Evolutionary conservation across 2,888 invertebrate species (phyloP).

Genomic region (Onthophagus sagittarius): DNA sequence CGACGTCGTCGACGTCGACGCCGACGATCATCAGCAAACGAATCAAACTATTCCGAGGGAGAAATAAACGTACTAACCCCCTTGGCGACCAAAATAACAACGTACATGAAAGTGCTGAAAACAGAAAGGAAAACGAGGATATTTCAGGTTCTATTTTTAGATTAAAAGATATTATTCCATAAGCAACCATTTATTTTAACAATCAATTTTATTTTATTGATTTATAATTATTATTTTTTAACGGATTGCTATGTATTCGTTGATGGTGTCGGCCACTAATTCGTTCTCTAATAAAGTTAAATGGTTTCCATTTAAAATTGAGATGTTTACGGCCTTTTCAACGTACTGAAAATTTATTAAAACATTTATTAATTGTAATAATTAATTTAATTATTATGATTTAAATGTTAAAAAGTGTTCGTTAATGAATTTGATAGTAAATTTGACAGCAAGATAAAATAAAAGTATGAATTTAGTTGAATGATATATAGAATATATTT

Average conservation of each 20-base stretch:
- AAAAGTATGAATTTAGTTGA: too few species aligned
- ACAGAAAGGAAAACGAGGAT: too few species aligned
- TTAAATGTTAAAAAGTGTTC: neutral
- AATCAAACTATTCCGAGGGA: neutral
- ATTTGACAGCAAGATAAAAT: too few species aligned
- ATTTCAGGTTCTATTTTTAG: neutral
- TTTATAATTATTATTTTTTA: conserved; percentile 14
- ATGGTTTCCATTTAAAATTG: conserved; percentile 69
- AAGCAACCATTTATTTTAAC: neutral
- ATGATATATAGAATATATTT: too few species aligned
- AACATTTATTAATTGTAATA: conserved; percentile 7
- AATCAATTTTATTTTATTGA: neutral
- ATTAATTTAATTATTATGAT: neutral
- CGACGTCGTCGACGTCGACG: neutral
- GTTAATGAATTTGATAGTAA: too few species aligned
- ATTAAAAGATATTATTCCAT: neutral
- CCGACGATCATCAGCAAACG: neutral
- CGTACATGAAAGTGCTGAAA: too few species aligned
- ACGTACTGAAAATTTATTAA: conserved; percentile 52
- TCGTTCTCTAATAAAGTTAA: conserved; percentile 64
- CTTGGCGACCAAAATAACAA: too few species aligned
- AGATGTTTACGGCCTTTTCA: conserved; percentile 56
- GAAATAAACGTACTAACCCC: too few species aligned
- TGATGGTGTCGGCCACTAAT: conserved; percentile 61
- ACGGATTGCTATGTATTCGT: conserved; percentile 41